phyloP scores from a whole-genome alignment of 1,140 invertebrate genomes.

The Hyles vespertilio region DNA sequence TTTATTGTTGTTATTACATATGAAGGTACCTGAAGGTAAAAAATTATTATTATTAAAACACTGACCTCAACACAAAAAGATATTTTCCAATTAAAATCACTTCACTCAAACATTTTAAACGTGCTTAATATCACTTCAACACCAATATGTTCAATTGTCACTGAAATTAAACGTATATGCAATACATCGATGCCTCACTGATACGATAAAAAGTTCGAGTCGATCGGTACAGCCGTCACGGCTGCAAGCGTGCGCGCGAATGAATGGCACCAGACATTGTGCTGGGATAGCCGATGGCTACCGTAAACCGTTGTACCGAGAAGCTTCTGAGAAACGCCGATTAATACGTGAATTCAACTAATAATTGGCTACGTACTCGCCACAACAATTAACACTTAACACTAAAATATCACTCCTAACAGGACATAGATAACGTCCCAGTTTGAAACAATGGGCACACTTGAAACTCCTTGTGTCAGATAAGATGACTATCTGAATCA shows the following conservation, averaged over 20 bases:
- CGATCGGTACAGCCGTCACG: conserved; percentile 40
- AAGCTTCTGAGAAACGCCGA: neutral
- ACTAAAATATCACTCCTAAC: neutral
- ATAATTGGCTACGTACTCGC: too few species aligned
- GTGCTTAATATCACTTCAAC: conserved; percentile 19
- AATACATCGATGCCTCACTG: conserved; percentile 41
- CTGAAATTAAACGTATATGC: conserved; percentile 18
- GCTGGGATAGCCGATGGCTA: too few species aligned
- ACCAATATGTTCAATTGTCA: conserved; percentile 23
- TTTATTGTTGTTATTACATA: neutral
- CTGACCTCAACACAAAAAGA: neutral
- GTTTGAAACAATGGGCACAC: conserved; percentile 27
- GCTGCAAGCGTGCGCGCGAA: conserved; percentile 53
- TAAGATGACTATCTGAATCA: conserved; percentile 36
- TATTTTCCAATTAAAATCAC: conserved; percentile 9
- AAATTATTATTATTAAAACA: conserved; percentile 3
- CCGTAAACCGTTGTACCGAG: neutral
- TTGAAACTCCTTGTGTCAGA: conserved; percentile 36
- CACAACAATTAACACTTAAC: neutral
- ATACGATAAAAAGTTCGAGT: conserved; percentile 20
- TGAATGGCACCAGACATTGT: conserved; percentile 33
- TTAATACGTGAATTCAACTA: too few species aligned
- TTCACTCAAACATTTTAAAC: conserved; percentile 10
- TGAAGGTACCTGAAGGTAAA: neutral
- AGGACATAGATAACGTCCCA: conserved; percentile 10